Evolutionary conservation across 2,888 invertebrate species (phyloP).

Genomic region (Ormyrus thymus): DNA sequence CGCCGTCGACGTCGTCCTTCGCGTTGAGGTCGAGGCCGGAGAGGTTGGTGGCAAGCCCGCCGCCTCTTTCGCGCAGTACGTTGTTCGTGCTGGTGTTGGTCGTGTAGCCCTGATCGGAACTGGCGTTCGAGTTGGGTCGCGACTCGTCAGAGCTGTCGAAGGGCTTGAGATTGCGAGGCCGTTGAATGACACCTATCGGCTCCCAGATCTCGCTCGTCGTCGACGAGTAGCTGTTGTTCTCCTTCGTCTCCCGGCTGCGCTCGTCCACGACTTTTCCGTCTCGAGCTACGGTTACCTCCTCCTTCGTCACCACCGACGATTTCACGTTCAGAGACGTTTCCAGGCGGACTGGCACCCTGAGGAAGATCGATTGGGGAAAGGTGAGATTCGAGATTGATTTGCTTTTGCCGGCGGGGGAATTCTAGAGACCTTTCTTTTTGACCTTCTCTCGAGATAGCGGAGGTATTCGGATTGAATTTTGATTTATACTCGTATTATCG

Average conservation of each 20-base stretch:
- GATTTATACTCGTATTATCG: not conserved
- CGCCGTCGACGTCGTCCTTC: constrained; percentile 53
- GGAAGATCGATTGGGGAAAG: not conserved
- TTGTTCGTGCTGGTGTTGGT: constrained; percentile 71
- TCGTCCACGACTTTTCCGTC: constrained; percentile 84
- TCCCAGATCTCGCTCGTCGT: constrained; percentile 83
- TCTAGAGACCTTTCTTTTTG: not conserved
- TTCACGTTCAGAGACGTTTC: constrained; percentile 84
- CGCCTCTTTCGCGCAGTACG: constrained; percentile 66
- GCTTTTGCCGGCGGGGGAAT: not conserved
- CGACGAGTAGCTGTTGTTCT: constrained; percentile 83
- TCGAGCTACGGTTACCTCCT: constrained; percentile 82
- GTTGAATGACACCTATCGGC: constrained; percentile 75
- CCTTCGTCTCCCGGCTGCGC: constrained; percentile 82
- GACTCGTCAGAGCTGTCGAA: constrained; percentile 73
- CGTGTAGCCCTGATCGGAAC: constrained; percentile 73
- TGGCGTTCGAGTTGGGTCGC: constrained; percentile 72
- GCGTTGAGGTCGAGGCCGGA: constrained; percentile 42
- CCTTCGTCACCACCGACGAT: constrained; percentile 82
- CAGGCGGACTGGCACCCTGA: constrained; percentile 81
- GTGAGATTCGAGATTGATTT: too few relatives aligned
- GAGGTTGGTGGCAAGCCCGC: constrained; percentile 42
- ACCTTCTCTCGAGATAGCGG: too few relatives aligned
- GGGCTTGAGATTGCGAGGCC: constrained; percentile 67
- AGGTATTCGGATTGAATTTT: not conserved